Base-by-base conservation (phyloP, 2,113 vertebrate genomes). In the Heterotis niloticus region DNA sequence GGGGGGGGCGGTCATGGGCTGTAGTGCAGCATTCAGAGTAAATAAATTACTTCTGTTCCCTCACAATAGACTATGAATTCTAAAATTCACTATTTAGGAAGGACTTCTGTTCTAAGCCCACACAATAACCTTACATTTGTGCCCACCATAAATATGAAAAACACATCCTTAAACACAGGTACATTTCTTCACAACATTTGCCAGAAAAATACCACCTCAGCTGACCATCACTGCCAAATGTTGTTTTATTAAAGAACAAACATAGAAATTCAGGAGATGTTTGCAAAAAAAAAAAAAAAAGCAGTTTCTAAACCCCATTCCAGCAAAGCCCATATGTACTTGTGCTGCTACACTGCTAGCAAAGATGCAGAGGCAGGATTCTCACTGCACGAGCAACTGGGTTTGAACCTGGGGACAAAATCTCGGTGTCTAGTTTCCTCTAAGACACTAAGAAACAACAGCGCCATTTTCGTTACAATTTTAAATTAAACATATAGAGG, bases 401-500 rank as follows among this genome's bases (percentile, higher is more conserved):
- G 86, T 90, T 91, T 91, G 90, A 87, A 87, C 79, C 64, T 20
- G 69, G 64, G 84, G 83, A 92, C 89, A 90, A 90, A 91, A 87
- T 84, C 62, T 77, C 60, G 88, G 91, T 90, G 85, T 93, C 90
- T 69, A 78, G 85, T 93, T 92, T 88, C 91, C 79, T 77, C 59
- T 59, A 44, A 44, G 7, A 44, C 34, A 44, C 3, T 44, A 44
- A 4, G 34, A 44, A 65, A 80, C 66, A 71, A 85, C 82, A 80
- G 10, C 20, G 80, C 60, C 23, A 28, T 51, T 85, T 85, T 88
- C 89, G 85, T 88, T 84, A 81, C 84, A 81, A 78, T 67, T 87
- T 88, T 91, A 87, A 91, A 91, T 92, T 90, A 90, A 92, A 91
- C 88, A 90, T 88, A 62, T 75, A 34, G 16, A 79, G 68, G 83